Conservation (phyloP, 2,888 invertebrate genomes). For the Tryphoninae sp. region DNA sequence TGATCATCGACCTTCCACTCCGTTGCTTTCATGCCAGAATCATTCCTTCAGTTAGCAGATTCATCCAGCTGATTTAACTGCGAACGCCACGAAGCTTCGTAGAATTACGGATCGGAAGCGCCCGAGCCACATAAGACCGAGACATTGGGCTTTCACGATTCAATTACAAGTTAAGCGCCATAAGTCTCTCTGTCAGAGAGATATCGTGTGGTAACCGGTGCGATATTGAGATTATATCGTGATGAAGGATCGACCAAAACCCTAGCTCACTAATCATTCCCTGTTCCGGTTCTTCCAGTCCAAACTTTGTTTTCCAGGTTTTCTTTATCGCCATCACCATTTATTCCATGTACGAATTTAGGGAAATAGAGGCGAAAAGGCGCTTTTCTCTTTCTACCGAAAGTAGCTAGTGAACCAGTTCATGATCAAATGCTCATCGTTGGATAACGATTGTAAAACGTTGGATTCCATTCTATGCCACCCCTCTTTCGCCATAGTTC, state of each 20-base stretch:
- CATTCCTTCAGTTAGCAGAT: conserved; percentile 74
- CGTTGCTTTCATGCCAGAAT: conserved; percentile 65
- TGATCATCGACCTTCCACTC: conserved; percentile 68
- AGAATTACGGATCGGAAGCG: background rate
- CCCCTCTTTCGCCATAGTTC: conserved; percentile 48
- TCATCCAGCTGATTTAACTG: conserved; percentile 76
- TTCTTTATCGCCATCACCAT: background rate
- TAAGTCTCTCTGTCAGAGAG: conserved; percentile 69
- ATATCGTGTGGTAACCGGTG: conserved; percentile 40
- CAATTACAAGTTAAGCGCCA: conserved; percentile 77
- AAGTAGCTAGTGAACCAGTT: background rate
- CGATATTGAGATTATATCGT: background rate
- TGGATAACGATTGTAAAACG: conserved; percentile 1
- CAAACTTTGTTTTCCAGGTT: conserved; percentile 2
- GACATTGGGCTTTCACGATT: conserved; percentile 75
- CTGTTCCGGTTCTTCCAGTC: conserved; percentile 34
- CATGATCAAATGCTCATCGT: background rate
- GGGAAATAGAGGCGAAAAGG: background rate
- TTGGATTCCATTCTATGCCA: conserved; percentile 49
- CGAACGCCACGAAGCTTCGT: conserved; percentile 68
- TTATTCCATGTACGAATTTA: background rate
- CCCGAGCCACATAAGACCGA: conserved; percentile 12
- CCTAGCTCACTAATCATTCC: conserved; percentile 39
- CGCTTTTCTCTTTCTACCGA: conserved; percentile 23
- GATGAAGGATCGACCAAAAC: conserved; percentile 68